Evolutionary conservation across 2,888 invertebrate species (phyloP).

Genomic region (Saturnia pavonia): DNA sequence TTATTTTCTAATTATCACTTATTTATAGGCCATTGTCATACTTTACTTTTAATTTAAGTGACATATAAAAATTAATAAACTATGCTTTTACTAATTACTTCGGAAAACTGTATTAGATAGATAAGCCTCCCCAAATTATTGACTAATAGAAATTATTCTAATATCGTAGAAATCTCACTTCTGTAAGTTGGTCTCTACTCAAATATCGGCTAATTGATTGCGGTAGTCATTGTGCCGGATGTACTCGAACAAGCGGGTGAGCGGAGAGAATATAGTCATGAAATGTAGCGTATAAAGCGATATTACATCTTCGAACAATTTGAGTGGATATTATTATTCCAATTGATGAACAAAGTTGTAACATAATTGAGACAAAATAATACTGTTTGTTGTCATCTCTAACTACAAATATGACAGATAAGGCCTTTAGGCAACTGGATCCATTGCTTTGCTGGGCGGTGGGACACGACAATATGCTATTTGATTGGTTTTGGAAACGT

Average conservation of each 20-base stretch:
- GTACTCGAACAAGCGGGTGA: slow-evolving; percentile 21
- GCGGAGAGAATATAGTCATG: neutral
- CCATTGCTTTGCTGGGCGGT: neutral
- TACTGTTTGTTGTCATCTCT: too few relatives aligned
- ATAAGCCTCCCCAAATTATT: slow-evolving; percentile 28
- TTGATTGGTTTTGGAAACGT: too few relatives aligned
- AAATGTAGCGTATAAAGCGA: neutral
- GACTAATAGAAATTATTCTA: slow-evolving; percentile 51
- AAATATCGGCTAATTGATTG: slow-evolving; percentile 46
- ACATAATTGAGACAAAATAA: too few relatives aligned
- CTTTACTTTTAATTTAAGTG: neutral
- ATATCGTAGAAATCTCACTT: slow-evolving; percentile 33
- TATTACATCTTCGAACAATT: neutral
- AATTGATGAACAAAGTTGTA: too few relatives aligned
- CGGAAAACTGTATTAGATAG: neutral
- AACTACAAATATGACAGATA: neutral
- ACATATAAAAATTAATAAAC: neutral
- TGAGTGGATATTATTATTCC: too few relatives aligned
- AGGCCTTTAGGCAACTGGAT: neutral
- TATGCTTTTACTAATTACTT: neutral
- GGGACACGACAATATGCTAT: slow-evolving; percentile 5
- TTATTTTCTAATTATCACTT: too few relatives aligned
- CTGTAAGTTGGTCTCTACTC: slow-evolving; percentile 36
- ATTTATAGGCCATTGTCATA: neutral
- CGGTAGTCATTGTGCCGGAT: slow-evolving; percentile 29